Evolutionary conservation across 1,140 invertebrate genomes (phyloP), one percentile per base, ranked within the genome.

Genomic region (Pseudomyrmex concolor): DNA sequence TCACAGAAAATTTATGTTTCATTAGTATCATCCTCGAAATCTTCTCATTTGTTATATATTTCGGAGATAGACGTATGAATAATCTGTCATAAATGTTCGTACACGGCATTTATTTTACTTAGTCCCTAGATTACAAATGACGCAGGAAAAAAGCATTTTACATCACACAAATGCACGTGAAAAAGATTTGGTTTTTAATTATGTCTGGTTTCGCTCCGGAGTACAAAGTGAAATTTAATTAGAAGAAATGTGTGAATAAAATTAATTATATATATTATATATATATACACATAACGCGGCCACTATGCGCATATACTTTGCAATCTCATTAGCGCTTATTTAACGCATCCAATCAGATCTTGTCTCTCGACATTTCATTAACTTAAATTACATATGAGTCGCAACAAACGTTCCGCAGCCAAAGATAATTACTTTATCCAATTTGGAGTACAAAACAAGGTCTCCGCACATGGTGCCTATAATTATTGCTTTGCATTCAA

Each of bases 361-460:
- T 51, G 67, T 67, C 1, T n/a, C 57, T 12, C 13, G 2, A 4
- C 19, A 12, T 59, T 54, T 68, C 51, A 57, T 68, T 78, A 68
- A 45, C 10, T 68, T 57, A 78, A 77, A 78, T 78, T 78, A 55
- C 19, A 55, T 57, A 78, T 68, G 1, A 48, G 59, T 70, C 59
- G 10, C 19, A 10, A 48, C 15, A 59, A 59, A 70, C 12, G 76
- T 70, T 78, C 59, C n/a, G 43, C 45, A 43, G n/a, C 19, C 34
- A 12, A 78, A 57, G 15, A 59, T 78, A 78, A 78, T 70, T 70
- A 78, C 43, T 78, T 78, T 59, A 78, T 59, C 55, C 10, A 70
- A 70, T 78, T 78, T 70, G 25, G 54, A 57, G 45, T 57, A 57
- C 63, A 70, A 68, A 68, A 78, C 15, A 9, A 48, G 10, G 9